Evolutionary conservation across 2,113 vertebrate species (phyloP), one percentile per base, ranked within the genome.

Genomic region (Myodes glareolus): DNA sequence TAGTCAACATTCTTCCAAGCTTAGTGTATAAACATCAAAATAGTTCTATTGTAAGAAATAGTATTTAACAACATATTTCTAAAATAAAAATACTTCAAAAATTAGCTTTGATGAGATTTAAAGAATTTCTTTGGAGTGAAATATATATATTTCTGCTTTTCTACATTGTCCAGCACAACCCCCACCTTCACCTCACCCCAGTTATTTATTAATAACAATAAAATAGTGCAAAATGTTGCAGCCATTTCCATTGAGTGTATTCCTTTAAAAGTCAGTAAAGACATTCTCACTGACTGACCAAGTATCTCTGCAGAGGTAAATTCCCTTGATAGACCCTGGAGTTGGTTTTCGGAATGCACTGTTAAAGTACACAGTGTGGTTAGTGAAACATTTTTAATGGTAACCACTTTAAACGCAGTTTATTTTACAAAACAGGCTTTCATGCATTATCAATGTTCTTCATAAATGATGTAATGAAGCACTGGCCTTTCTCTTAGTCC

Each of bases 171-270:
- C 58, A 58, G 58, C 58, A 58, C 58, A 58, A 58, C 58, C 58
- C 58, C 19, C 58, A 58, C 19, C 95, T 67, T 89, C 5, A 93
- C 72, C 86, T 92, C 42, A 80, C 42, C 85, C 96, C 77, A 95
- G 95, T 19, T 65, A n/a, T 97, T 86, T 98, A 82, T 97, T 97
- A 65, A 65, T 85, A 85, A 58, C 42, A 67, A 95, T 93, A 98
- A 96, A 98, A 63, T 98, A 98, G 98, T 98, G 98, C 98, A 98
- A 98, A 98, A 97, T 95, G 98, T 97, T 96, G 58, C 75, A 97
- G 90, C 96, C 94, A 65, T 77, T 96, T 92, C 96, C 97, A 96
- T 65, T 95, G 82, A 11, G 77, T 91, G 86, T 97, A 91, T 97
- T 94, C 82, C 95, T 50, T 85, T 90, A 50, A 55, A 92, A 87